Evolutionary conservation across 2,797 vertebrate genomes (phyloP), one percentile per base, ranked within the genome.

Genomic region (Macrochelys suwanniensis): DNA sequence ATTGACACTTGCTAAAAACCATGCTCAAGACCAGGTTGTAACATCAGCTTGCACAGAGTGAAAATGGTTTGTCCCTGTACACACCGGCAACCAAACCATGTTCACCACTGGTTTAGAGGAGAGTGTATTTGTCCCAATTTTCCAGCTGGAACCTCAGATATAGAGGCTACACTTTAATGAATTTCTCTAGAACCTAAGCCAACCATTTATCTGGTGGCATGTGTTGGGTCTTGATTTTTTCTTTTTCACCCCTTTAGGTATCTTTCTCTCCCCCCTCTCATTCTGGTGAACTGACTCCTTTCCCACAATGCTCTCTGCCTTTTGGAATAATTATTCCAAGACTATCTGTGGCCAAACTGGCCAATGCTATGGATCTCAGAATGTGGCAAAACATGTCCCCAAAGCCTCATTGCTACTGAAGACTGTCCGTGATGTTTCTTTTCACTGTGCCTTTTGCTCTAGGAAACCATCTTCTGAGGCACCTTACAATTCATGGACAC

Each of bases 381-480:
- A 93, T 56, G 16, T 0, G 85, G 82, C 42, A 68, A 93, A 81
- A 96, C 86, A 82, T 94, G 94, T 94, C 92, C 96, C 93, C 95
- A 90, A 0, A 2, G 51, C 89, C 82, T 84, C 80, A 16, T 84
- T 90, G 93, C 90, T 31, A 50, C 37, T 47, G 78, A 71, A 0
- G 7, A 80, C 87, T 37, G 57, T 78, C 90, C 74, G 50, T 45
- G 90, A 92, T 95, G 57, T 82, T 83, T 91, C 92, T 68, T 92
- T 88, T 88, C 91, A 71, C 85, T 88, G 68, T 96, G 90, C 80
- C 87, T 97, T 97, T 94, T 95, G 92, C 92, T 95, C 96, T 80
- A 93, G 90, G 92, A 93, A 96, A 95, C 92, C 82, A 76, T 94
- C 94, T 96, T 96, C 94, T 82, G 89, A 96, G 94, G 81, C 96